Conservation (phyloP, 1,140 invertebrate species). For the Phthorimaea operculella region DNA sequence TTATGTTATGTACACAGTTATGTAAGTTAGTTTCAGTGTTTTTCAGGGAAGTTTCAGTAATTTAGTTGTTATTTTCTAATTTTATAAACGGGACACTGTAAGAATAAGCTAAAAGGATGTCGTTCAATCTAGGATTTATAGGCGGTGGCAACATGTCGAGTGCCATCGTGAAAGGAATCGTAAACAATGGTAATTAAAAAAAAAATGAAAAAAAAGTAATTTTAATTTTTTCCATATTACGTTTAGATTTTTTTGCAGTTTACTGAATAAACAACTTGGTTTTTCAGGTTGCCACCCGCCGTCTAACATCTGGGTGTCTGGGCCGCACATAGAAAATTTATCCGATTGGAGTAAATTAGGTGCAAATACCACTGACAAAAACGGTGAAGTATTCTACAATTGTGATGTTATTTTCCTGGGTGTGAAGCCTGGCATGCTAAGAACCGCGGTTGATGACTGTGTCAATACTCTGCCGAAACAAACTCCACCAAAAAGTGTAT, state of each 20-base stretch:
- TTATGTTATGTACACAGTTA: too few species aligned
- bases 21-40: too few species aligned
- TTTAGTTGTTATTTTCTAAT: too few species aligned
- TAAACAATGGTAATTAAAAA: constrained; percentile 69
- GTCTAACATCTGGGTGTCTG: constrained; percentile 74
- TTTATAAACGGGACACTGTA: too few species aligned
- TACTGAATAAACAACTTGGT: constrained; percentile 5
- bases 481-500: constrained; percentile 61
- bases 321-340: constrained; percentile 74
- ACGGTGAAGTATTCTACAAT: constrained; percentile 71
- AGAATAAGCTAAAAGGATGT: neutral
- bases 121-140: constrained; percentile 82
- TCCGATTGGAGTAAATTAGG: constrained; percentile 73
- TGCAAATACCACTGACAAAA: constrained; percentile 70
- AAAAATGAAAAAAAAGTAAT: too few species aligned
- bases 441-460: constrained; percentile 66
- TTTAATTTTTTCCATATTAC: neutral
- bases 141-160: constrained; percentile 95
- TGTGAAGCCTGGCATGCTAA: constrained; percentile 86
- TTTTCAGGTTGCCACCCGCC: constrained; percentile 68
- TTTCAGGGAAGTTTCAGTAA: too few species aligned
- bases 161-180: constrained; percentile 84
- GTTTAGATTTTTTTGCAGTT: constrained; percentile 22
- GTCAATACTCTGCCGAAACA: constrained; percentile 27
- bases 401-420: constrained; percentile 85